Conservation (phyloP, 2,888 invertebrate genomes). For the Limnephilus lunatus region DNA sequence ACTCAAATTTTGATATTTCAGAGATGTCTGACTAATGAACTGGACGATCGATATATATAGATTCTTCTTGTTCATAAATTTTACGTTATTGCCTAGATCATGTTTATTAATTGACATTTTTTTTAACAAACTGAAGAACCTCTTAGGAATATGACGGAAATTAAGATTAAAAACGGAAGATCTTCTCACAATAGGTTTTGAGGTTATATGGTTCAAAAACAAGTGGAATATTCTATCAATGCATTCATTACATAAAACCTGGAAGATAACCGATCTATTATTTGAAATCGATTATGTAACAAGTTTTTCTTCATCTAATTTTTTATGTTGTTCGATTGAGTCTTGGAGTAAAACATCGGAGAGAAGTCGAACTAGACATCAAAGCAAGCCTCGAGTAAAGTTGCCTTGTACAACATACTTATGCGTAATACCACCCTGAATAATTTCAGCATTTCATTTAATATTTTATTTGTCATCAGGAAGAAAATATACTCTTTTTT, state of each 20-base stretch:
- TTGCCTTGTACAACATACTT: neutral
- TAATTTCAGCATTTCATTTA: neutral
- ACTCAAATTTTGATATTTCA: too few relatives aligned
- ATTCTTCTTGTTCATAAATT: neutral
- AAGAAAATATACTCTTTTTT: neutral
- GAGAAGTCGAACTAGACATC: neutral
- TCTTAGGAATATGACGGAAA: neutral
- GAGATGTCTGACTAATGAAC: too few relatives aligned
- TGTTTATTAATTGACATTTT: neutral
- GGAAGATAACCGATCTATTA: neutral
- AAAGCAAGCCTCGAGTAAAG: neutral
- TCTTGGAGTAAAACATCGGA: neutral
- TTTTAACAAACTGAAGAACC: neutral
- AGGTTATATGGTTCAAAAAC: neutral
- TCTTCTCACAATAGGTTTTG: neutral
- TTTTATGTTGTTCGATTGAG: neutral
- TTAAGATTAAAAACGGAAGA: neutral
- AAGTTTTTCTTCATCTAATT: neutral
- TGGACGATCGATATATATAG: too few relatives aligned
- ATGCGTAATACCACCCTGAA: neutral
- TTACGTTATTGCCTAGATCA: neutral
- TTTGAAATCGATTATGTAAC: neutral
- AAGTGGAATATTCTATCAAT: neutral
- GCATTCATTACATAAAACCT: neutral
- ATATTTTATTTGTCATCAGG: neutral